phyloP scores from a whole-genome alignment of 2,113 vertebrate genomes.

The Corvus cornix region DNA sequence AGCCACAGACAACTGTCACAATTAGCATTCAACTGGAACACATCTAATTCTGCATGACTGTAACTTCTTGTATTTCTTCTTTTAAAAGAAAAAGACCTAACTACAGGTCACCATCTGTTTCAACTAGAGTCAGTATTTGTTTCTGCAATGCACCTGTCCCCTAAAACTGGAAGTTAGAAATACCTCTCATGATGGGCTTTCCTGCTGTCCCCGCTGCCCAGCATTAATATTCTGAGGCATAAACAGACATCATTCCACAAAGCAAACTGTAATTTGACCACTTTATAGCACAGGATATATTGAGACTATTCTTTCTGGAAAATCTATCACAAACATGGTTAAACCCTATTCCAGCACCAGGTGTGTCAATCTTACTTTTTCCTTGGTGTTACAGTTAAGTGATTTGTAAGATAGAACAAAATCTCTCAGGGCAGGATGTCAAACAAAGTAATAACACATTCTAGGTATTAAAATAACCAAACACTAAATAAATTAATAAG shows the following conservation, averaged over 20 bases:
- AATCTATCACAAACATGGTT: not conserved
- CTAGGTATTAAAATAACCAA: not conserved
- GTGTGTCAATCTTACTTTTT: not conserved
- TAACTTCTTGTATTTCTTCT: slow-evolving; percentile 14
- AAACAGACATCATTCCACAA: not conserved
- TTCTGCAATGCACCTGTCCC: not conserved
- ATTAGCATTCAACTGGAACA: slow-evolving; percentile 47
- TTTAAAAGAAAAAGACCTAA: not conserved
- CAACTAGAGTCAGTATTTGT: not conserved
- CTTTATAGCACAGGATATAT: not conserved
- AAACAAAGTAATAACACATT: not conserved
- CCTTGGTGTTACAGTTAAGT: not conserved
- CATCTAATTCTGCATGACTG: not conserved
- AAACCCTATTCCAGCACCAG: not conserved
- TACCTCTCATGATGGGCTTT: not conserved
- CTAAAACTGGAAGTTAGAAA: not conserved
- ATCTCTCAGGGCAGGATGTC: not conserved
- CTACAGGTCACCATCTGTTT: slow-evolving; percentile 9
- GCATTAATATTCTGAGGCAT: not conserved
- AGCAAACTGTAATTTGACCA: not conserved
- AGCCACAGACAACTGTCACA: slow-evolving; percentile 48
- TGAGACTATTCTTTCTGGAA: not conserved
- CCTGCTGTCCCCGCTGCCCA: not conserved
- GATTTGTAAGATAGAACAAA: not conserved
- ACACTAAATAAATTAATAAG: not conserved